Conservation (phyloP, 2,888 invertebrate genomes). For the Cantharis rustica region DNA sequence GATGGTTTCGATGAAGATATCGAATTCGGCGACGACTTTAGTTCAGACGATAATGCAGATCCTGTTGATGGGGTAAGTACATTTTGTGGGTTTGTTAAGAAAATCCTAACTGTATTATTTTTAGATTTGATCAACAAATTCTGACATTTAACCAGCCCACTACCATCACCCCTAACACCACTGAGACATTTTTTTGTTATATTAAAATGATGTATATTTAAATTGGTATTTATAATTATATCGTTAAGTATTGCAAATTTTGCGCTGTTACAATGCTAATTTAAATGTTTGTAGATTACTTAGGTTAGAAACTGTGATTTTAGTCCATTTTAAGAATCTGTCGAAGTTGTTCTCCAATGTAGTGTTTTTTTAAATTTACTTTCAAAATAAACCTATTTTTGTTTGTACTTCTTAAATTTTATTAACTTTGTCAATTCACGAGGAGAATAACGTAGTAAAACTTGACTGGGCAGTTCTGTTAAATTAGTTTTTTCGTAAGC, state of each 20-base stretch:
- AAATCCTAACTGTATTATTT: neutral
- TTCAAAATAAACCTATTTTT: neutral
- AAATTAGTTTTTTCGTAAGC: no score
- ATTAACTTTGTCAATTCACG: neutral
- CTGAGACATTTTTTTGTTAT: neutral
- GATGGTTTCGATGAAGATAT: conserved; percentile 96
- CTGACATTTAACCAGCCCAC: neutral
- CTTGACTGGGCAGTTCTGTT: neutral
- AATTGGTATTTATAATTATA: neutral
- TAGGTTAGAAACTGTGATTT: neutral
- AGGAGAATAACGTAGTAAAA: neutral
- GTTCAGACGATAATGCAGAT: conserved; percentile 86
- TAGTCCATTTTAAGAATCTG: neutral
- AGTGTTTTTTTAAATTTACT: neutral
- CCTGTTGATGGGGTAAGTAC: conserved; percentile 62
- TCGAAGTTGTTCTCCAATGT: neutral
- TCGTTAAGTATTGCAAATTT: neutral
- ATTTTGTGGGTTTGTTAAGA: neutral
- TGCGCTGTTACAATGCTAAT: neutral
- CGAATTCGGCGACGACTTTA: conserved; percentile 94
- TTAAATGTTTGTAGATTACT: neutral
- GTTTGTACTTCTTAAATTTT: neutral
- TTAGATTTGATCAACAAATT: neutral
- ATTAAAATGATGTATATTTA: neutral
- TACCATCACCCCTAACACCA: neutral